A percentile compares a stretch with the other conserved stretches of the same genome.
These are phyloP conservation scores for Chascanopsetta lugubris DNA, from an alignment of 2,113 vertebrate species.

Conservation along the genomic window DNA sequence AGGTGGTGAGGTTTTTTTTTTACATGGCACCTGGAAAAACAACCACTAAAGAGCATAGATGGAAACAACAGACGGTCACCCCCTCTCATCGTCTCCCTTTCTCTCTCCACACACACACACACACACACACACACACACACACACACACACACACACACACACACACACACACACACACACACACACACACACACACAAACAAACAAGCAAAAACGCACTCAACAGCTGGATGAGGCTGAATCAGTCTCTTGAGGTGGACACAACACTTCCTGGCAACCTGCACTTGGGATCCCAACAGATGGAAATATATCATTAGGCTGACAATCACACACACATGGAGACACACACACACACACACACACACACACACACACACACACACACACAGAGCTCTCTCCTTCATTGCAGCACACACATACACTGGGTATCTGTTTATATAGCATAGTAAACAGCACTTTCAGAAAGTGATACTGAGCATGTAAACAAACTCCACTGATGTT, in stretches of 20 bases:
- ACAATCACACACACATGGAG: constrained; percentile 29
- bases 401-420: constrained; percentile 13
- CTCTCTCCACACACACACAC: constrained; percentile 25
- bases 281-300: constrained; percentile 51
- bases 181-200: no score
- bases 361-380: background rate
- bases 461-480: constrained; percentile 46
- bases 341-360: constrained; percentile 8
- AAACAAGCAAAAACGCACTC: constrained; percentile 33
- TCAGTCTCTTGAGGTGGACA: constrained; percentile 65
- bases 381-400: no score
- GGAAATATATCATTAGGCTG: constrained; percentile 43
- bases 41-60: constrained; percentile 44
- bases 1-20: constrained; percentile 5
- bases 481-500: constrained; percentile 60
- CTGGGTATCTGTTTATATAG: constrained; percentile 40
- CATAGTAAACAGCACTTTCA: constrained; percentile 41
- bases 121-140: background rate
- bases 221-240: constrained; percentile 69
- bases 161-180: constrained; percentile 25
- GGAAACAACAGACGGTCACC: constrained; percentile 47
- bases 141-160: background rate
- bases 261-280: constrained; percentile 62
- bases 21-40: constrained; percentile 66
- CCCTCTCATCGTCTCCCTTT: constrained; percentile 30